Percentiles rank a stretch among this genome's conserved stretches.
Evolutionary conservation across 2,113 vertebrate species (phyloP).

Genomic region (Coracopsis vasa): DNA sequence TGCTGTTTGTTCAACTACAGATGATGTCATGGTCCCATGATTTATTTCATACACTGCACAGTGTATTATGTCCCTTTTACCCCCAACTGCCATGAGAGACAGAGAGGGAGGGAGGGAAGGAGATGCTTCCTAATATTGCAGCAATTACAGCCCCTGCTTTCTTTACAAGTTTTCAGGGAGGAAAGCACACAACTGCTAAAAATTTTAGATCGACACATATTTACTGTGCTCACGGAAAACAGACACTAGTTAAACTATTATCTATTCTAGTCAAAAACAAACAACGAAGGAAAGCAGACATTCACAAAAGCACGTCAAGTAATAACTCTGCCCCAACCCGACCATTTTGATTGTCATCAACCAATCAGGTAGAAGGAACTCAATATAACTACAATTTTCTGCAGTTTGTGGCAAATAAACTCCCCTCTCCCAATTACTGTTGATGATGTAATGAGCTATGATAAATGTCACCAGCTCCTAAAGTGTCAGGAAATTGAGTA

Average conservation of each 20-base stretch:
- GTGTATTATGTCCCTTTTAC: not conserved
- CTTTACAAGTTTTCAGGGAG: not conserved
- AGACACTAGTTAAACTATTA: slow-evolving; percentile 22
- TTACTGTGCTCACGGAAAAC: not conserved
- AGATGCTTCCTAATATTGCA: not conserved
- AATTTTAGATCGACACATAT: not conserved
- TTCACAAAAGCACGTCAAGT: slow-evolving; percentile 37
- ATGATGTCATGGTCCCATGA: not conserved
- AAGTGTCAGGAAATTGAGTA: slow-evolving; percentile 17
- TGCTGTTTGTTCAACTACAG: not conserved
- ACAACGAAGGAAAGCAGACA: slow-evolving; percentile 13
- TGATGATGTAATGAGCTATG: slow-evolving; percentile 36
- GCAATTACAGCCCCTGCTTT: not conserved
- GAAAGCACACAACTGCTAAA: not conserved
- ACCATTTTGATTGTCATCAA: slow-evolving; percentile 25
- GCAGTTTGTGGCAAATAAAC: slow-evolving; percentile 13
- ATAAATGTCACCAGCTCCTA: slow-evolving; percentile 16
- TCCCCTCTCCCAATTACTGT: not conserved
- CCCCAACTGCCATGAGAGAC: not conserved
- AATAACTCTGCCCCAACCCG: not conserved
- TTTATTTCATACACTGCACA: not conserved
- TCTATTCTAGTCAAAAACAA: slow-evolving; percentile 20
- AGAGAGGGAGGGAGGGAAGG: not conserved
- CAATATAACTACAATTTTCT: slow-evolving; percentile 48
- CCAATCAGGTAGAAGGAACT: not conserved